phyloP scores from a whole-genome alignment of 2,797 vertebrate species.

The Pagetopsis macropterus region DNA sequence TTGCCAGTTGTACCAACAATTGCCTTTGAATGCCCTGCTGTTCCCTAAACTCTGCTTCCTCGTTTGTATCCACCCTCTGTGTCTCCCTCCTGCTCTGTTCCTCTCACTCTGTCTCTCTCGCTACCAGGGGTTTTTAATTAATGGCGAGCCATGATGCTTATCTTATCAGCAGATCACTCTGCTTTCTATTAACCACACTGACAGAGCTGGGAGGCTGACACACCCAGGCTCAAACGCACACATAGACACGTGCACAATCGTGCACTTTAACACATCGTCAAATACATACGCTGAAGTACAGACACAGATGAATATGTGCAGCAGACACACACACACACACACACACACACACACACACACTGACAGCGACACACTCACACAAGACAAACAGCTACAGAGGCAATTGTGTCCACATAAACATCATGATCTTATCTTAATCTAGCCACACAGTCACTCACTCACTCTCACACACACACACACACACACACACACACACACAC shows the following conservation, averaged over 20 bases:
- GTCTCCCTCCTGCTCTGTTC: conserved; percentile 36
- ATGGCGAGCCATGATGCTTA: conserved; percentile 79
- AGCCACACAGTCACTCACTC: conserved; percentile 39
- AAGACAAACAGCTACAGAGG: conserved; percentile 36
- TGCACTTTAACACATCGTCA: conserved; percentile 27
- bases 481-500: conserved; percentile 25
- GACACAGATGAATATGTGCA: conserved; percentile 12
- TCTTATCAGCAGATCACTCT: conserved; percentile 82
- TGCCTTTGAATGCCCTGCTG: conserved; percentile 23
- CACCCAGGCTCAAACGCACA: conserved; percentile 7
- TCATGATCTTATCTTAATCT: conserved; percentile 69
- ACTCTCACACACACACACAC: conserved; percentile 25
- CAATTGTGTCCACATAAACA: conserved; percentile 55
- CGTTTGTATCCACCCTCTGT: conserved; percentile 40
- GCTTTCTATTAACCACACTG: conserved; percentile 78
- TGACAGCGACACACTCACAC: conserved; percentile 27
- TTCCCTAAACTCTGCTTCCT: conserved; percentile 17
- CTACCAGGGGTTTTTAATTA: conserved; percentile 81
- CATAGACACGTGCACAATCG: neutral
- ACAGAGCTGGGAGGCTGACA: conserved; percentile 68
- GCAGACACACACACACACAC: conserved; percentile 37
- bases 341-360: conserved; percentile 45
- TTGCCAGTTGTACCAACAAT: conserved; percentile 14
- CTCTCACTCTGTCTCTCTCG: conserved; percentile 50
- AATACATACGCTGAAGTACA: conserved; percentile 3